Evolutionary conservation across 2,113 vertebrate genomes (phyloP), one percentile per base, ranked within the genome.

Genomic region (Paraplagusia blochii): DNA sequence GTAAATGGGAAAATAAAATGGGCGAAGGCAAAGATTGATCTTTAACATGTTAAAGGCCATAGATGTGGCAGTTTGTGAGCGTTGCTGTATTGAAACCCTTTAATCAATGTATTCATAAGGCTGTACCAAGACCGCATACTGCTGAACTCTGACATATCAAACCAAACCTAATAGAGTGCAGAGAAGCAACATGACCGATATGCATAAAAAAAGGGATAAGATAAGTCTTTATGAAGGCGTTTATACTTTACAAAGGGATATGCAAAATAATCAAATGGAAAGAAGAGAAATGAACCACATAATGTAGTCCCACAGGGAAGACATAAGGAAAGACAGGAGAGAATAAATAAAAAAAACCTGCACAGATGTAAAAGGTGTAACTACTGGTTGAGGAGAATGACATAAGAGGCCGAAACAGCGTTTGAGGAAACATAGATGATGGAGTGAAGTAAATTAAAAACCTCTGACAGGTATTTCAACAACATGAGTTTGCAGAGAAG

Each of bases 391-490:
- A 17, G 13, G 33, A 53, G 56, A 46, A 22, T 47, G 55, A 75
- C 59, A 61, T 43, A 45, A 71, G 67, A 57, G 34, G 19, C 61
- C 57, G 57, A 51, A 34, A 45, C 54, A 59, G 69, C 66, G 44
- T 58, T 29, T 2, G 22, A 6, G 6, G 6, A 51, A 71, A 64
- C 72, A 74, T 39, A 56, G 22, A 34, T 63, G 46, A 44, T 44
- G 44, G 52, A 78, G 62, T 60, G 38, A 56, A 74, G 39, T 67
- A 56, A 16, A 35, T 1, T 44, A 63, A 77, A 63, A 42, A 36
- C 9, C 39, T 51, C 63, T 48, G 75, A 64, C 69, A 71, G 34
- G 58, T 50, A 53, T 69, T 73, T 56, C 52, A 66, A 35, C 65
- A 62, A 64, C 45, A 17, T 14, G 22, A 59, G 58, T 34, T 51